These are phyloP conservation scores for Drosophila affinis DNA, from an alignment of 2,888 invertebrate genomes.

Conservation along the genomic window DNA sequence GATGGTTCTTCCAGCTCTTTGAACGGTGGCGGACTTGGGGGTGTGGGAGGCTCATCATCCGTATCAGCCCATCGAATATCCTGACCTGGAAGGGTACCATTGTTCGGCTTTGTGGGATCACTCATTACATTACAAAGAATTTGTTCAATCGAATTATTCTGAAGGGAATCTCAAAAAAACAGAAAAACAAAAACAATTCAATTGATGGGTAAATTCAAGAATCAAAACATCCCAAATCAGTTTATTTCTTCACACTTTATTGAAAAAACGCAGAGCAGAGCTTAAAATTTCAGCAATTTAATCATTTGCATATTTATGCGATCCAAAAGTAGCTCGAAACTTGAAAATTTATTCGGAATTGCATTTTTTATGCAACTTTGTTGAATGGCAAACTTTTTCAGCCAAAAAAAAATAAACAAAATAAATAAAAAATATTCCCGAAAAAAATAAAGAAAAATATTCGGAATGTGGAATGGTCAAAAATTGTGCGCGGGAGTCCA, in stretches of 20 bases:
- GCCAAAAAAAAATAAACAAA: slow-evolving; percentile 1
- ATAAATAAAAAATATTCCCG: neutral
- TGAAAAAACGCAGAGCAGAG: neutral
- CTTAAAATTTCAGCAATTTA: slow-evolving; percentile 17
- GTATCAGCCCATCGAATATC: neutral
- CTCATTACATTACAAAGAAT: slow-evolving; percentile 22
- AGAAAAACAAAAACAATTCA: neutral
- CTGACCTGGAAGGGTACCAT: neutral
- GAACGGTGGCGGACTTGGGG: neutral
- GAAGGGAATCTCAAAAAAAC: slow-evolving; percentile 20
- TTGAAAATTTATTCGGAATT: slow-evolving; percentile 67
- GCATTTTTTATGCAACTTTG: slow-evolving; percentile 60
- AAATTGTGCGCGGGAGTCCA: slow-evolving; percentile 36
- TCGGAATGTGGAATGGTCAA: slow-evolving; percentile 36
- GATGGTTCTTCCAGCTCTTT: neutral
- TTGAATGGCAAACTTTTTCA: slow-evolving; percentile 54
- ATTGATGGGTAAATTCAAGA: neutral
- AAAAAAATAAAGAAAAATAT: slow-evolving; percentile 23
- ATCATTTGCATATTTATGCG: slow-evolving; percentile 55
- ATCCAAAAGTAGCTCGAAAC: slow-evolving; percentile 47
- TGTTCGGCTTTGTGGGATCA: neutral
- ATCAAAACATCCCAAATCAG: slow-evolving; percentile 1
- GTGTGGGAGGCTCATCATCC: neutral
- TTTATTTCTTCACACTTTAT: neutral
- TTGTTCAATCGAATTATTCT: neutral